A percentile compares a stretch with the other conserved stretches of the same genome.
These are phyloP conservation scores for Nasonia giraulti DNA, from an alignment of 1,140 invertebrate genomes.

Conservation along the genomic window DNA sequence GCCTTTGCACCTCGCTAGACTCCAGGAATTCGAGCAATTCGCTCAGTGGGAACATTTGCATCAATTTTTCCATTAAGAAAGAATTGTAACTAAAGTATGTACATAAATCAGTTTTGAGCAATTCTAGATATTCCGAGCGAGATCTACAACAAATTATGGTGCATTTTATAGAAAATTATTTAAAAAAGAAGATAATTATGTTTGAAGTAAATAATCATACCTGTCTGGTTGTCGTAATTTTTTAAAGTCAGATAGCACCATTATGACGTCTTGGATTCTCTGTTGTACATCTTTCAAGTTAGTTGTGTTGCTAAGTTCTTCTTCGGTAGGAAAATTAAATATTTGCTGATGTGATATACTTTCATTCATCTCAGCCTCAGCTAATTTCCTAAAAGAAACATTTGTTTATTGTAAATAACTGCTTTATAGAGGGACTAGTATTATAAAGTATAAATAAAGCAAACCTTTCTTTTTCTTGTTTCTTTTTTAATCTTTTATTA, in stretches of 20 bases:
- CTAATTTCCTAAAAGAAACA: constrained; percentile 77
- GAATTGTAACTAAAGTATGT: constrained; percentile 98
- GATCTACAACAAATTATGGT: constrained; percentile 73
- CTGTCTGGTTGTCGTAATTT: constrained; percentile 83
- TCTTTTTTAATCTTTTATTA: constrained; percentile 83
- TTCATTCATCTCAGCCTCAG: constrained; percentile 87
- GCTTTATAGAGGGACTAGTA: constrained; percentile 23
- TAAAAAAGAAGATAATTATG: constrained; percentile 18
- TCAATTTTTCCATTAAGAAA: constrained; percentile 95
- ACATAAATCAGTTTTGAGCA: constrained; percentile 91
- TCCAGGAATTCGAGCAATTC: constrained; percentile 97
- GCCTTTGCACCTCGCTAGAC: constrained; percentile 96
- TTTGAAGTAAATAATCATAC: constrained; percentile 64
- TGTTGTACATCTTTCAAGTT: constrained; percentile 91
- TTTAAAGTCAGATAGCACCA: constrained; percentile 93
- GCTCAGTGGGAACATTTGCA: constrained; percentile 92
- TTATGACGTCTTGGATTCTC: constrained; percentile 91
- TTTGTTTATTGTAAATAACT: constrained; percentile 38
- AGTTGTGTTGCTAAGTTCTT: constrained; percentile 82
- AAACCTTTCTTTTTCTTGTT: constrained; percentile 66
- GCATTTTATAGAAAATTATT: constrained; percentile 24
- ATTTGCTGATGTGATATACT: constrained; percentile 84
- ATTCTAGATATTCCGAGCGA: constrained; percentile 87
- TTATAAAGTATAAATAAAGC: constrained; percentile 55
- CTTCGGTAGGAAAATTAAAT: constrained; percentile 84